phyloP scores from a whole-genome alignment of 2,113 vertebrate species.

The Neogobius melanostomus region DNA sequence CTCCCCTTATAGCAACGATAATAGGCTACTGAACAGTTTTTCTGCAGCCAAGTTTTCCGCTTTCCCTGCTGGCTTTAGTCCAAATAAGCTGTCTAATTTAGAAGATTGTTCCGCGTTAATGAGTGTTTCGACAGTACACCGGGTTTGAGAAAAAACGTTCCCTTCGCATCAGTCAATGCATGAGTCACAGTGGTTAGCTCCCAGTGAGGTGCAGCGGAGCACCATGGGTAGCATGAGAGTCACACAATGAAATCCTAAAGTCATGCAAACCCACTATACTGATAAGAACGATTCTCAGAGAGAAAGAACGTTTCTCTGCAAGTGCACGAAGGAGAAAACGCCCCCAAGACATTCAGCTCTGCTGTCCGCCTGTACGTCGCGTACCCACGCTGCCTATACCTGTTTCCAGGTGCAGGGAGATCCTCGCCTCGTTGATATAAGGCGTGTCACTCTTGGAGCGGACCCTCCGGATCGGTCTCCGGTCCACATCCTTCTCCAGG shows the following conservation, averaged over 20 bases:
- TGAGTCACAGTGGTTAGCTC: slow-evolving; percentile 44
- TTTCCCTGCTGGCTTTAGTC: slow-evolving; percentile 28
- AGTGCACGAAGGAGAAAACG: neutral
- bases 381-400: slow-evolving; percentile 70
- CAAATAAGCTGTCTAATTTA: slow-evolving; percentile 14
- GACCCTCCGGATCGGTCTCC: slow-evolving; percentile 92
- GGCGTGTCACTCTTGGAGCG: slow-evolving; percentile 98
- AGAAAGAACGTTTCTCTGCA: slow-evolving; percentile 3
- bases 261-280: slow-evolving; percentile 36
- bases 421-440: slow-evolving; percentile 93
- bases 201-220: slow-evolving; percentile 36
- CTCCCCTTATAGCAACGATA: slow-evolving; percentile 18
- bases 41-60: slow-evolving; percentile 40
- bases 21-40: slow-evolving; percentile 33
- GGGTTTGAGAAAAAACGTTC: neutral
- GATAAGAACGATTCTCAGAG: slow-evolving; percentile 14
- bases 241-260: slow-evolving; percentile 51
- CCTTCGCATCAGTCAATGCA: slow-evolving; percentile 12
- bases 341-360: slow-evolving; percentile 29
- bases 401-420: slow-evolving; percentile 93
- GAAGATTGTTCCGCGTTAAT: slow-evolving; percentile 13
- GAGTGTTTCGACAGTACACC: neutral
- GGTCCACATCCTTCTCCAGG: slow-evolving; percentile 89
- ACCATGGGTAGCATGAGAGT: slow-evolving; percentile 29
- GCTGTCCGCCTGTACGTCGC: neutral